Evolutionary conservation across 1,140 invertebrate species (phyloP).

Genomic region (Drosophila miranda): DNA sequence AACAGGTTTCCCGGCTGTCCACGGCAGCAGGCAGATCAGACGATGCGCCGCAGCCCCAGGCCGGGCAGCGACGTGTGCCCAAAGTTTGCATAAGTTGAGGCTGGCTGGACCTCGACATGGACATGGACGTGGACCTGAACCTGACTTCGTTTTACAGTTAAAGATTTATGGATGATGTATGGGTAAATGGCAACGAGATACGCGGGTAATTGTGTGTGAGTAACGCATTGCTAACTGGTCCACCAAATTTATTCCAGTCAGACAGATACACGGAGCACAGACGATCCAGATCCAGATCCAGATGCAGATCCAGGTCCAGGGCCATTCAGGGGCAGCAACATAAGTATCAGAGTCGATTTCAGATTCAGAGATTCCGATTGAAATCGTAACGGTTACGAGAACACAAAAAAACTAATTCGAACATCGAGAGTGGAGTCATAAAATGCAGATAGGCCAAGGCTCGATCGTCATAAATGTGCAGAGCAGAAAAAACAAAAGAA

Average conservation of each 20-base stretch:
- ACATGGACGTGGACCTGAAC: constrained; percentile 12
- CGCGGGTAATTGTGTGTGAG: constrained; percentile 68
- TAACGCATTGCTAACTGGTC: constrained; percentile 40
- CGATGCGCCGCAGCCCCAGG: constrained; percentile 34
- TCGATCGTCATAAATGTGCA: constrained; percentile 26
- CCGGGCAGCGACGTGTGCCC: constrained; percentile 51
- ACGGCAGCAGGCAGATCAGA: constrained; percentile 31
- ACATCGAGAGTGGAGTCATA: constrained; percentile 27
- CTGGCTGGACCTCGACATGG: constrained; percentile 16
- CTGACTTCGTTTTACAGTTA: constrained; percentile 64
- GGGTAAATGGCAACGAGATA: constrained; percentile 57
- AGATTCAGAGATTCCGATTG: constrained; percentile 40
- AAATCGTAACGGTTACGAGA: constrained; percentile 38
- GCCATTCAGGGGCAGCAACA: constrained; percentile 13
- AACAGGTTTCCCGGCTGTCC: constrained; percentile 44
- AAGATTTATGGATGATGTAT: constrained; percentile 74
- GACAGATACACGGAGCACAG: constrained; percentile 7
- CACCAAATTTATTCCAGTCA: constrained; percentile 35
- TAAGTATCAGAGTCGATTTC: not conserved
- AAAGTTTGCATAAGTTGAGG: constrained; percentile 67
- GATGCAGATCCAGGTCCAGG: not conserved
- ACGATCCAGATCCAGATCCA: not conserved
- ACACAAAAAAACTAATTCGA: constrained; percentile 55
- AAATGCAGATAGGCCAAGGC: constrained; percentile 33
- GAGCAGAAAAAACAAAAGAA: not conserved